Evolutionary conservation across 2,888 invertebrate genomes (phyloP).

Genomic region (Unio pictorum): DNA sequence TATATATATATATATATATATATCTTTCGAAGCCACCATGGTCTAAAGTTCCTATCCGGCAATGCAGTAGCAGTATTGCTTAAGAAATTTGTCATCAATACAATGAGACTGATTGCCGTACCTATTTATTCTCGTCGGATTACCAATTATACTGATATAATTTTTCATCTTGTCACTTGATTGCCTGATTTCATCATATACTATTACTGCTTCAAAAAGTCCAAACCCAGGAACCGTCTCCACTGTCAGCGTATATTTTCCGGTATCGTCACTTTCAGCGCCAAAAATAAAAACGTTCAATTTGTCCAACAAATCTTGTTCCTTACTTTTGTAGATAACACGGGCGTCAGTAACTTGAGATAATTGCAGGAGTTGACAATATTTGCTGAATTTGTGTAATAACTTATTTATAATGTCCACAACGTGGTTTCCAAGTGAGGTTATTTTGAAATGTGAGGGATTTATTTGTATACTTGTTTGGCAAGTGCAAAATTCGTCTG

Average conservation of each 20-base stretch:
- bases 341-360: too few species aligned
- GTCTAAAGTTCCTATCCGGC: too few species aligned
- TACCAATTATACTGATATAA: slow-evolving; percentile 76
- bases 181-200: slow-evolving; percentile 73
- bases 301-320: too few species aligned
- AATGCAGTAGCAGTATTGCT: slow-evolving; percentile 30
- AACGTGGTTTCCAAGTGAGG: slow-evolving; percentile 76
- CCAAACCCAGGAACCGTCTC: slow-evolving; percentile 80
- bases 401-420: slow-evolving; percentile 79
- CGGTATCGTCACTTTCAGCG: slow-evolving; percentile 9
- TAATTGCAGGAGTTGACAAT: too few species aligned
- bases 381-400: slow-evolving; percentile 68
- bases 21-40: too few species aligned
- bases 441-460: slow-evolving; percentile 75
- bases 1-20: too few species aligned
- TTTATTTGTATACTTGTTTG: slow-evolving; percentile 79
- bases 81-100: slow-evolving; percentile 36
- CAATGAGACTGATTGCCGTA: slow-evolving; percentile 71
- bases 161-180: slow-evolving; percentile 35
- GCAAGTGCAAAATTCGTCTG: slow-evolving; percentile 91
- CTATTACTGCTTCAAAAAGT: slow-evolving; percentile 83
- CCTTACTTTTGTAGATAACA: too few species aligned
- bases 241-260: slow-evolving; percentile 76
- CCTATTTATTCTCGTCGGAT: slow-evolving; percentile 72
- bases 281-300: too few species aligned